These are phyloP conservation scores for Xerus inauris DNA, from an alignment of 2,113 vertebrate species.

Conservation along the genomic window DNA sequence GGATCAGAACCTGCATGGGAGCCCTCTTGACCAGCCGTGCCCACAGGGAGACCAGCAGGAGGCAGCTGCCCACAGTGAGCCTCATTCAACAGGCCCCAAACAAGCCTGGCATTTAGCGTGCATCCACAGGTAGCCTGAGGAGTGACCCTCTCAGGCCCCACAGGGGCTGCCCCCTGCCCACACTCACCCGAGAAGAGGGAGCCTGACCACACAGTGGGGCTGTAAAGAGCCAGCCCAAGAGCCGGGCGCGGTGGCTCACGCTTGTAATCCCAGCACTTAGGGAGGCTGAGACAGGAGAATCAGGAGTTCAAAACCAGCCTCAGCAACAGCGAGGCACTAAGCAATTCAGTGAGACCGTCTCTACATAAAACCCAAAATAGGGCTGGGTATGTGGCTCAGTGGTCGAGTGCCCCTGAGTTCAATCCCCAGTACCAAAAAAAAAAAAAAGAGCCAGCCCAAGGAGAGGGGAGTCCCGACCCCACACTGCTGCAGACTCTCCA, in stretches of 20 bases:
- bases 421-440: too few relatives aligned
- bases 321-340: too few relatives aligned
- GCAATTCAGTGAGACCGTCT: too few relatives aligned
- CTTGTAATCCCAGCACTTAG: too few relatives aligned
- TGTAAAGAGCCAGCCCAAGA: too few relatives aligned
- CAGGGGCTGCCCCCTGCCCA: background rate
- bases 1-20: background rate
- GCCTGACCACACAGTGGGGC: too few relatives aligned
- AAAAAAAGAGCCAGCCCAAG: background rate
- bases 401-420: too few relatives aligned
- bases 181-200: background rate
- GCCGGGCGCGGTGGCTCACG: too few relatives aligned
- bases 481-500: fast-evolving
- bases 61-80: background rate
- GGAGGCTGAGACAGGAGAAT: too few relatives aligned
- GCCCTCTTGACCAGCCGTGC: background rate
- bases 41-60: background rate
- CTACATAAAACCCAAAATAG: too few relatives aligned
- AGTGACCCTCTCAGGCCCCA: background rate
- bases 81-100: background rate
- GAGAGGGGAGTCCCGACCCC: background rate
- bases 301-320: too few relatives aligned
- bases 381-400: too few relatives aligned
- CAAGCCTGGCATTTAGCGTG: background rate
- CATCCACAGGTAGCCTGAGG: background rate